Evolutionary conservation across 1,140 invertebrate species (phyloP).

Genomic region (Listronotus oregonensis): DNA sequence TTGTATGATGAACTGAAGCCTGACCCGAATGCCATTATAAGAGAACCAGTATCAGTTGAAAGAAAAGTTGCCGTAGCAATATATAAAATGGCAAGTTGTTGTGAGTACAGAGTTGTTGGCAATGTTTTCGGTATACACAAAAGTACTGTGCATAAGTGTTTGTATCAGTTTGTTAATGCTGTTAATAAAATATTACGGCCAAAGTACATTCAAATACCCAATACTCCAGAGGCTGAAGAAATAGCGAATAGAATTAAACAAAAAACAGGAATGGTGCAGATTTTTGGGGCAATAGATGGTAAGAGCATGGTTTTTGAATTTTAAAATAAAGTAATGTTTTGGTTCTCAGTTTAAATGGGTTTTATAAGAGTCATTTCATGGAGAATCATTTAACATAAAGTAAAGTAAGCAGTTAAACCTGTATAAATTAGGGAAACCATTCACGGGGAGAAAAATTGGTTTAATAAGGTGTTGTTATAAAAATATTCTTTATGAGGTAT

Average conservation of each 20-base stretch:
- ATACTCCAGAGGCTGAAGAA: constrained; percentile 1
- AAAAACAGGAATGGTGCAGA: neutral
- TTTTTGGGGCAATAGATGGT: constrained; percentile 12
- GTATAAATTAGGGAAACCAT: no score
- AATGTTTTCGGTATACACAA: constrained; percentile 42
- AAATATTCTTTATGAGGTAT: no score
- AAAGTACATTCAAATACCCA: constrained; percentile 3
- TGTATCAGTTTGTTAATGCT: constrained; percentile 21
- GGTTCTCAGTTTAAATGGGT: no score
- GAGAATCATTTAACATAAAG: neutral
- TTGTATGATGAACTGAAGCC: neutral
- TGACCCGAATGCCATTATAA: neutral
- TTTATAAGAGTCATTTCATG: neutral
- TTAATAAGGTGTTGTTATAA: no score
- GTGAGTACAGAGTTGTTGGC: constrained; percentile 39
- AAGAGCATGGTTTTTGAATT: no score
- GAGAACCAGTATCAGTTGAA: constrained; percentile 6
- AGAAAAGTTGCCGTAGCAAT: constrained; percentile 38
- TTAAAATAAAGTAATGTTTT: no score
- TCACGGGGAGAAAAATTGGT: no score
- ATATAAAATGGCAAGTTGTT: constrained; percentile 39
- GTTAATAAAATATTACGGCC: constrained; percentile 9
- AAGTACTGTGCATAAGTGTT: constrained; percentile 29
- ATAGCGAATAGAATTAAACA: neutral
- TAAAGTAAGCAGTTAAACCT: no score